Evolutionary conservation across 2,113 vertebrate genomes (phyloP).

Genomic region (Cyanoliseus patagonus): DNA sequence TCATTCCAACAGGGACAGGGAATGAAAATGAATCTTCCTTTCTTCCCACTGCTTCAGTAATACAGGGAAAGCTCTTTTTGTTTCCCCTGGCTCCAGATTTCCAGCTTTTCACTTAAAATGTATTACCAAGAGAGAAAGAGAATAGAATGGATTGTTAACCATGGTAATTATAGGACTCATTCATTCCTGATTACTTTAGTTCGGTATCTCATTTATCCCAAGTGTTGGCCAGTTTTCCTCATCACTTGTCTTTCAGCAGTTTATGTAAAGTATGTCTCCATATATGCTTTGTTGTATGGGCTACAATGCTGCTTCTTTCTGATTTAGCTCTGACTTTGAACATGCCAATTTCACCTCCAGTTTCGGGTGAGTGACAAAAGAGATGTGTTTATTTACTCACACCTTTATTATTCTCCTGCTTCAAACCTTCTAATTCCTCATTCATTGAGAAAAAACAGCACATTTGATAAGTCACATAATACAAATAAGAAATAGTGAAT

Average conservation of each 20-base stretch:
- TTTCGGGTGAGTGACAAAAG: conserved; percentile 7
- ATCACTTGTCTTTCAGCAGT: conserved; percentile 18
- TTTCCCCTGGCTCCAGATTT: background rate
- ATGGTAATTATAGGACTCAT: conserved; percentile 1
- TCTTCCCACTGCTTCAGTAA: background rate
- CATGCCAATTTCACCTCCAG: background rate
- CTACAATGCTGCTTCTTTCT: background rate
- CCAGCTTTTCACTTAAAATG: background rate
- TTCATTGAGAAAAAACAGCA: conserved; percentile 32
- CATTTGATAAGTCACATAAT: conserved; percentile 14
- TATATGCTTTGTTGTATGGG: background rate
- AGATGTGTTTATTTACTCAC: conserved; percentile 7
- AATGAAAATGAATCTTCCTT: background rate
- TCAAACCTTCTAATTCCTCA: conserved; percentile 17
- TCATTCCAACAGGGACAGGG: background rate
- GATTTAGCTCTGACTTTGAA: background rate
- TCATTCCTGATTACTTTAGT: conserved; percentile 9
- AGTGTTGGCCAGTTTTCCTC: background rate
- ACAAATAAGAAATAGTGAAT: conserved; percentile 2
- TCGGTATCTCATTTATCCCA: background rate
- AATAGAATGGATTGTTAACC: conserved; percentile 14
- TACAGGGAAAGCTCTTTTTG: background rate
- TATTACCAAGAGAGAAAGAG: background rate
- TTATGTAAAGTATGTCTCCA: background rate
- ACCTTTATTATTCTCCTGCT: background rate